These are phyloP conservation scores for Acanthacorydalis orientalis DNA, from an alignment of 2,888 invertebrate genomes.

Conservation along the genomic window DNA sequence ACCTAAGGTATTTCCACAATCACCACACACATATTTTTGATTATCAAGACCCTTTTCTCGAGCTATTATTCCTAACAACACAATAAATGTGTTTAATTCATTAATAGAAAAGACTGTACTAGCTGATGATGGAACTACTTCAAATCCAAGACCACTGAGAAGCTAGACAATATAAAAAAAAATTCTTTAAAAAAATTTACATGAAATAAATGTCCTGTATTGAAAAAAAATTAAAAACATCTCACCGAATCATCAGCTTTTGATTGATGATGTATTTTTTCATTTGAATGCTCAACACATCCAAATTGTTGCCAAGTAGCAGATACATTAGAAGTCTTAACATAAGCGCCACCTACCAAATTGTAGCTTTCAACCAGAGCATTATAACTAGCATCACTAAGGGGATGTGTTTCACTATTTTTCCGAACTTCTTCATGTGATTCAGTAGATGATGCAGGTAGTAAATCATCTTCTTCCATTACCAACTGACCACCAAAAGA, in stretches of 20 bases:
- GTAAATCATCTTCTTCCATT: slow-evolving; percentile 5
- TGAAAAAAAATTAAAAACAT: not conserved
- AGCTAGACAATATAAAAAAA: not conserved
- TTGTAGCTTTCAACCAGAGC: slow-evolving; percentile 41
- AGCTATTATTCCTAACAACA: slow-evolving; percentile 47
- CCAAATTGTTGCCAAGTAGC: slow-evolving; percentile 37
- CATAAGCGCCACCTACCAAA: slow-evolving; percentile 25
- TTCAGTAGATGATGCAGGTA: not conserved
- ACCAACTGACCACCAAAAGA: slow-evolving; percentile 29
- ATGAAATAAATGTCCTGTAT: not conserved
- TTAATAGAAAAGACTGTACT: slow-evolving; percentile 32
- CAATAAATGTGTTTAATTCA: slow-evolving; percentile 42
- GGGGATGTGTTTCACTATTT: not conserved
- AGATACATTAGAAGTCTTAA: slow-evolving; percentile 36
- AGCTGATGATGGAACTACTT: slow-evolving; percentile 34
- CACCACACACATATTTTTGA: slow-evolving; percentile 76
- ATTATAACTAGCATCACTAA: slow-evolving; percentile 24
- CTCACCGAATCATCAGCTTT: slow-evolving; percentile 1
- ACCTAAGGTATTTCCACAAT: slow-evolving; percentile 46
- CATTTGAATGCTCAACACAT: not conserved
- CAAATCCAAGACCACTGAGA: slow-evolving; percentile 31
- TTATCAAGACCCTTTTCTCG: slow-evolving; percentile 67
- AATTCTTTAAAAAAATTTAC: not conserved
- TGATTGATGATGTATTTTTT: not conserved
- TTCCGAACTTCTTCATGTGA: not conserved